Evolutionary conservation across 2,888 invertebrate genomes (phyloP), one percentile per base, ranked within the genome.

Genomic region (Hedya salicella): DNA sequence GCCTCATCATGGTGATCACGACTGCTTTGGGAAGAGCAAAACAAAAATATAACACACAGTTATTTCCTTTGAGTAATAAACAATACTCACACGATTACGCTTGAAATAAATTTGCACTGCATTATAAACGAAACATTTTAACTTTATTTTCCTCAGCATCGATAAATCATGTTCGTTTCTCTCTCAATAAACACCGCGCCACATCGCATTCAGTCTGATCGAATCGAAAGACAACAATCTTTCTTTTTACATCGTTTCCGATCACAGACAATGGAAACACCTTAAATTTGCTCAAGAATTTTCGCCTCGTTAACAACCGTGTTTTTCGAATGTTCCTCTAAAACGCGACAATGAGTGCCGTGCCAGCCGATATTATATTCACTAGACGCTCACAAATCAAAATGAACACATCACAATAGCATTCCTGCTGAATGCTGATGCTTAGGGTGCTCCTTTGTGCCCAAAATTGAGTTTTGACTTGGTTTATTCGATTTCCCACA

Each of bases 391-490:
- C 54, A 53, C 68, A 70, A 75, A 72, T 72, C 73, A 71, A 71
- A 71, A 75, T 73, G 72, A 71, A 73, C 70, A 70, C 68, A 70
- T 69, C 69, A 75, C 75, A 75, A 75, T 73, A 72, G 73, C 69
- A 64, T 67, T 70, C 61, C 69, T 62, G 60, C 66, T 71, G 74
- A 74, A 73, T 73, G 67, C 70, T 67, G 74, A 69, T 72, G 74
- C 71, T 70, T 57, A 71, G 68, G 72, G 63, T 50, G 67, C 61
- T 52, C 70, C 60, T 75, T 75, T 73, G 73, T 73, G 68, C 19
- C 62, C 46, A 62, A 69, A 69, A 73, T 71, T 69, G 71, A 70
- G 70, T 71, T 71, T 70, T 70, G 70, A 68, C 72, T 74, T 71
- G 70, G 70, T 73, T 71, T 70, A 74, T 74, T 73, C 65, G 63